Evolutionary conservation across 1,140 invertebrate genomes (phyloP), one percentile per base, ranked within the genome.

Genomic region (Drosophila bipectinata): DNA sequence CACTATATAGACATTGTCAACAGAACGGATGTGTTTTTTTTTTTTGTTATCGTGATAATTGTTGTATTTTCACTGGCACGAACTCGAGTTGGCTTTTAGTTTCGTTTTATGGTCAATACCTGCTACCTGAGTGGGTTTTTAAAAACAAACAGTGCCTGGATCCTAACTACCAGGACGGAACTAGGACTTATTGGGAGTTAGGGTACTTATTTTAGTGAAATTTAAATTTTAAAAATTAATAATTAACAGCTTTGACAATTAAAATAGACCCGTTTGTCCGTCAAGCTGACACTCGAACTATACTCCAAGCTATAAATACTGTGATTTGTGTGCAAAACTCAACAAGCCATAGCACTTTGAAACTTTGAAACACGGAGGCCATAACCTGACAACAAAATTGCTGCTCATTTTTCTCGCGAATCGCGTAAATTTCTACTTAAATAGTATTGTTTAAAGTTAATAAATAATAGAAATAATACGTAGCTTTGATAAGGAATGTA

Each of bases 21-120:
- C 68, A 63, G 39, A 68, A 69, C 66, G 66, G 66, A 69, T 39
- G 55, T 67, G 55, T 18, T 18, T 18, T 18, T 18, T 18, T 18
- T 56, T 3, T 55, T 45, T n/a, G 10, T 10, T 48, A 32, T 32
- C 14, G 3, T 24, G 7, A 15, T 24, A 69, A 69, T 69, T 69
- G 48, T 32, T 9, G 0, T 32, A 8, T 32, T 32, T 9, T 10
- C 32, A 8, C 8, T 32, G 32, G 9, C 32, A 54, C 18, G 32
- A 69, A 68, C 34, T 69, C 61, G 18, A 39, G 62, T 67, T 48
- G 1, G 21, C 2, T 28, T 47, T 47, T 28, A 28, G 41, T 18
- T 47, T 47, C 21, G 21, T 54, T 66, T 30, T 28, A 28, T 28
- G 18, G n/a, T 34, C 12, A 66, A 41, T 66, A 51, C 28, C 2